Percentiles rank a stretch among this genome's conserved stretches.
phyloP scores from a whole-genome alignment of 2,888 invertebrate species.

The Caenorhabditis uteleia region DNA sequence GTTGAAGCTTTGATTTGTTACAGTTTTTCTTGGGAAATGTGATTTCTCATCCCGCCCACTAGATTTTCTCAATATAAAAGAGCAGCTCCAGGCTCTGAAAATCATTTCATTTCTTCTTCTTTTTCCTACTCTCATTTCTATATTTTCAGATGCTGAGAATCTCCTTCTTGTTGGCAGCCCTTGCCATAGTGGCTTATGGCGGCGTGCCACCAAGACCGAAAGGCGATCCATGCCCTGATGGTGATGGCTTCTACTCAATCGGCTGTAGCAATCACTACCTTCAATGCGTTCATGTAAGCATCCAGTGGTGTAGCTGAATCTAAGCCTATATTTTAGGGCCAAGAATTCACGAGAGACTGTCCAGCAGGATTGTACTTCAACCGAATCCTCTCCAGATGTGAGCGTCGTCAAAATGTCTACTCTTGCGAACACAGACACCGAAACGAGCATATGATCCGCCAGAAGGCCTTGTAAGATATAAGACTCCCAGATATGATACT shows the following conservation, averaged over 20 bases:
- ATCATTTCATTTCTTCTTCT: background rate
- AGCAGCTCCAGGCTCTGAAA: too few species aligned
- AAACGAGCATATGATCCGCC: conserved; percentile 11
- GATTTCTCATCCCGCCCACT: too few species aligned
- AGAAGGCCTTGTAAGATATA: conserved; percentile 24
- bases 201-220: conserved; percentile 1
- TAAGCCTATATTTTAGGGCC: conserved; percentile 12
- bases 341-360: conserved; percentile 14
- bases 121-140: background rate
- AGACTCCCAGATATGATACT: background rate
- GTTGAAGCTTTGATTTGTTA: too few species aligned
- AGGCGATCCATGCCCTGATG: conserved; percentile 23
- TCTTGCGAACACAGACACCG: conserved; percentile 16
- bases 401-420: conserved; percentile 4
- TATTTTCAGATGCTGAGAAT: conserved; percentile 27
- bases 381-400: conserved; percentile 18
- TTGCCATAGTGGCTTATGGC: conserved; percentile 1
- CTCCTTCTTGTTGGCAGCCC: conserved; percentile 14
- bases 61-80: too few species aligned
- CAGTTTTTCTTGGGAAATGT: too few species aligned
- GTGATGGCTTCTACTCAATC: conserved; percentile 27
- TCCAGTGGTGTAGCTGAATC: too few species aligned
- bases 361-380: conserved; percentile 30
- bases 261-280: conserved; percentile 22
- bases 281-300: conserved; percentile 25